These are phyloP conservation scores for Scaptomyza polygonia DNA, from an alignment of 2,888 invertebrate genomes.

Conservation along the genomic window DNA sequence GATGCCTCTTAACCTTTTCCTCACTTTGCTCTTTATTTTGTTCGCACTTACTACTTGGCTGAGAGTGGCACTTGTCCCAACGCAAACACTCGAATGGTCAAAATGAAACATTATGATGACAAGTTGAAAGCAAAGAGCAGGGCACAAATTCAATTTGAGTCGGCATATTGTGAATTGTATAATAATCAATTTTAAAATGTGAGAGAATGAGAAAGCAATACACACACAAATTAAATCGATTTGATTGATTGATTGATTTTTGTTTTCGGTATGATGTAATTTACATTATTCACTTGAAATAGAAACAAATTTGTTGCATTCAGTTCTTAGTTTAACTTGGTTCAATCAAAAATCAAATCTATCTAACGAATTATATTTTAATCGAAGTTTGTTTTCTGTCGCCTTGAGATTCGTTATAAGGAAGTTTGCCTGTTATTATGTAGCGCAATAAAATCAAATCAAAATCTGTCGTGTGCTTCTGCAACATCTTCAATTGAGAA, in stretches of 20 bases:
- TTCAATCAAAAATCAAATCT: too few species aligned
- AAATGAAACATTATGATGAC: slow-evolving; percentile 65
- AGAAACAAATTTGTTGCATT: too few species aligned
- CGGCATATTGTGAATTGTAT: slow-evolving; percentile 52
- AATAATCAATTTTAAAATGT: slow-evolving; percentile 67
- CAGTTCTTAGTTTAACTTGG: too few species aligned
- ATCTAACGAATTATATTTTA: too few species aligned
- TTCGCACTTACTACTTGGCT: slow-evolving; percentile 17
- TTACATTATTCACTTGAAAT: too few species aligned
- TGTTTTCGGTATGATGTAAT: too few species aligned
- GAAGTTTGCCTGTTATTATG: slow-evolving; percentile 15
- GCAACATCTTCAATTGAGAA: background rate
- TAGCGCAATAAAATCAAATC: slow-evolving; percentile 68
- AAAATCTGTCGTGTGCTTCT: slow-evolving; percentile 28
- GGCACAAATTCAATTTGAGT: slow-evolving; percentile 65
- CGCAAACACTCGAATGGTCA: slow-evolving; percentile 52
- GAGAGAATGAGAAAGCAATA: background rate
- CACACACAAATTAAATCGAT: background rate
- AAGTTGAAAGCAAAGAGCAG: slow-evolving; percentile 39
- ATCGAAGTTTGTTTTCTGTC: too few species aligned
- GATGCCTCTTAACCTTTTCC: background rate
- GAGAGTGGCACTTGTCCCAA: slow-evolving; percentile 44
- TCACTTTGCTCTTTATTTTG: background rate
- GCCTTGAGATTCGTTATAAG: too few species aligned
- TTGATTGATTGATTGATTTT: too few species aligned